A percentile compares a stretch with the other conserved stretches of the same genome.
phyloP scores from a whole-genome alignment of 2,797 vertebrate genomes.

The Muraenolepis orangiensis region DNA sequence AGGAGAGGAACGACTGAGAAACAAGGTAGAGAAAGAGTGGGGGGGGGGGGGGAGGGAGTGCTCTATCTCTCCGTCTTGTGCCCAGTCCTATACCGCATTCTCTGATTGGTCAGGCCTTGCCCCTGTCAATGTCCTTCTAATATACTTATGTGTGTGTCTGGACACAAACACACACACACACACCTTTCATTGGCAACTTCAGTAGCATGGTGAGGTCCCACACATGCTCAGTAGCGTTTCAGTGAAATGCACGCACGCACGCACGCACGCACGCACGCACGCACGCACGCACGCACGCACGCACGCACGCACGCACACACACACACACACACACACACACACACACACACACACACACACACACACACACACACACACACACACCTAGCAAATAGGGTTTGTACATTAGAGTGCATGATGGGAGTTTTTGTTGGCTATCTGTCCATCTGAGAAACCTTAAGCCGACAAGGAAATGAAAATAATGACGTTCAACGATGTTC shows the following conservation, averaged over 20 bases:
- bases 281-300: not conserved
- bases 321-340: constrained; percentile 9
- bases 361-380: too few relatives aligned
- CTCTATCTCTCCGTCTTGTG: too few relatives aligned
- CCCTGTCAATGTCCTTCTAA: not conserved
- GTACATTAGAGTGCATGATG: too few relatives aligned
- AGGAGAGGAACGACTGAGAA: too few relatives aligned
- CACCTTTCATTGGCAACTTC: not conserved
- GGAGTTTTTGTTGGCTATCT: too few relatives aligned
- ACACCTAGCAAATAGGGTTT: too few relatives aligned
- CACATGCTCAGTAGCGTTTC: not conserved
- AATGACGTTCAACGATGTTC: not conserved
- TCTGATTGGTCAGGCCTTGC: not conserved
- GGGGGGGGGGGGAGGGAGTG: constrained; percentile 18
- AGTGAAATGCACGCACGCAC: not conserved
- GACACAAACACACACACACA: too few relatives aligned
- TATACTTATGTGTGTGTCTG: not conserved
- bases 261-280: not conserved
- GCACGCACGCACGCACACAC: constrained; percentile 12
- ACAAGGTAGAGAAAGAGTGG: not conserved
- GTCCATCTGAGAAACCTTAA: too few relatives aligned
- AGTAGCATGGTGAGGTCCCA: not conserved
- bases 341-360: not conserved
- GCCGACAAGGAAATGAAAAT: too few relatives aligned
- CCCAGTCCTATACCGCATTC: not conserved